Evolutionary conservation across 2,797 vertebrate genomes (phyloP).

Genomic region (Tympanoctomys barrerae): DNA sequence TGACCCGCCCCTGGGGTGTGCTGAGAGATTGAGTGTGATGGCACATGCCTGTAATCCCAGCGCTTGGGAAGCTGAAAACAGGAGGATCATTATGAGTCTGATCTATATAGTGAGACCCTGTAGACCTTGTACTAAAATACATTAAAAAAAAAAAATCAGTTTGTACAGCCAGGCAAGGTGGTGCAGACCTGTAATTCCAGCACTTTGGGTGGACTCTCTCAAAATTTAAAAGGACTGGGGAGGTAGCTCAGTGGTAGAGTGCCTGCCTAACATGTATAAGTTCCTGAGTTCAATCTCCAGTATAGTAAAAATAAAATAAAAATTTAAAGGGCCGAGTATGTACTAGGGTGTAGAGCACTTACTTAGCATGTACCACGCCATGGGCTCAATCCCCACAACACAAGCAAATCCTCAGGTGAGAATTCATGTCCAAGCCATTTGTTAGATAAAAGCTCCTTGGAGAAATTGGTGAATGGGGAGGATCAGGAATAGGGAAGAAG

Average conservation of each 20-base stretch:
- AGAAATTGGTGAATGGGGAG: constrained; percentile 2
- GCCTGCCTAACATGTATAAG: background rate
- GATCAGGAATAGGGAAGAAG: background rate
- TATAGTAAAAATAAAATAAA: background rate
- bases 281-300: background rate
- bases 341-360: background rate
- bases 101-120: no score
- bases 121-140: no score
- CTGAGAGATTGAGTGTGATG: no score
- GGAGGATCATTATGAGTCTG: no score
- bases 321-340: background rate
- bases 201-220: background rate
- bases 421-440: background rate
- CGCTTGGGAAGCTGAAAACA: no score
- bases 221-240: background rate
- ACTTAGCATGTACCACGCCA: background rate
- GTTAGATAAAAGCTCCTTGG: background rate
- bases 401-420: constrained; percentile 33
- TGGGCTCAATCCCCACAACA: background rate
- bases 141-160: background rate
- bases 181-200: background rate
- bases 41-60: no score
- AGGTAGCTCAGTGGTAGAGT: background rate
- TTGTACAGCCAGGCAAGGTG: background rate
- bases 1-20: no score